These are phyloP conservation scores for Spilosoma lubricipeda DNA, from an alignment of 2,888 invertebrate genomes.

Conservation along the genomic window DNA sequence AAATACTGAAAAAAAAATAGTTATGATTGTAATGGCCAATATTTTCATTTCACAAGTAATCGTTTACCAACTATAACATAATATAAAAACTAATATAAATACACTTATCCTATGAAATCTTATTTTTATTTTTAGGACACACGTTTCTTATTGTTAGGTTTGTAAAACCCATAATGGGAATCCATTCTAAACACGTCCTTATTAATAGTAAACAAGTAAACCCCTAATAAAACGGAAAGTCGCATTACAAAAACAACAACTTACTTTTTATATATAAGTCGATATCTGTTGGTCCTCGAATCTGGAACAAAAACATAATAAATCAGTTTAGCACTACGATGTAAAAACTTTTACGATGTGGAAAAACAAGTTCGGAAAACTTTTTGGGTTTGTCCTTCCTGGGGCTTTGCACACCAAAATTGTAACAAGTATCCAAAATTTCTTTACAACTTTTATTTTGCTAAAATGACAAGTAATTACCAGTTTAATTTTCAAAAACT, in stretches of 20 bases:
- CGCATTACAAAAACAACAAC: slow-evolving; percentile 31
- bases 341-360: slow-evolving; percentile 9
- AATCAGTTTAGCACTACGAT: slow-evolving; percentile 21
- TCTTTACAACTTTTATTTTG: neutral
- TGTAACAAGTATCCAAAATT: neutral
- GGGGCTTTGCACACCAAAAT: neutral
- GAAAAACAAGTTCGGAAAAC: neutral
- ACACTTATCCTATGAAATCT: neutral
- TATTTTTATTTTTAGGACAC: neutral
- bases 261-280: slow-evolving; percentile 58
- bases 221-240: slow-evolving; percentile 3
- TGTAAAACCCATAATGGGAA: neutral
- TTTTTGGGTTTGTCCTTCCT: neutral
- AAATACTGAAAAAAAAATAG: too few relatives aligned
- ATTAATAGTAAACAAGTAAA: slow-evolving; percentile 1
- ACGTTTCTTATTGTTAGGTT: neutral
- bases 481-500: neutral
- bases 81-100: too few relatives aligned
- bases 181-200: neutral
- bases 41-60: neutral
- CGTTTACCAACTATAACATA: neutral
- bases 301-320: slow-evolving; percentile 53
- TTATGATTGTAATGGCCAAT: neutral
- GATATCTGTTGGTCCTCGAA: slow-evolving; percentile 49
- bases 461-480: neutral